phyloP scores from a whole-genome alignment of 2,113 vertebrate species.

The Leiothrix lutea region DNA sequence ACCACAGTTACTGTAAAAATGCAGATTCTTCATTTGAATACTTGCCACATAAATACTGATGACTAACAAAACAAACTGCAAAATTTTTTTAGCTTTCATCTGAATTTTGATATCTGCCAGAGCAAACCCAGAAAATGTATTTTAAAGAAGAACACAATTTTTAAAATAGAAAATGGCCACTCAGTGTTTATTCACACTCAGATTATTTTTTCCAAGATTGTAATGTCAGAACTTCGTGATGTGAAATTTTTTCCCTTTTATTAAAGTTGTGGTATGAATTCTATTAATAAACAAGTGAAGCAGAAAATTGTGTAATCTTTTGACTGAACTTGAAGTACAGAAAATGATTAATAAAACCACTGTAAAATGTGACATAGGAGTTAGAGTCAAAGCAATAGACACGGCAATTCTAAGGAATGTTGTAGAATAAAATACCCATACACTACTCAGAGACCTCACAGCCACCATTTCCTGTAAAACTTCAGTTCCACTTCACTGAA shows the following conservation, averaged over 20 bases:
- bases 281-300: background rate
- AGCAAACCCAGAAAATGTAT: background rate
- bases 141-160: background rate
- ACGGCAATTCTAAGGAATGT: background rate
- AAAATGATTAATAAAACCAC: background rate
- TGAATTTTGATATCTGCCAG: background rate
- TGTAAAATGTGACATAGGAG: background rate
- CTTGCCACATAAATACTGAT: background rate
- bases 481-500: background rate
- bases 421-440: background rate
- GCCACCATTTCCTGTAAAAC: background rate
- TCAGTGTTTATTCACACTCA: background rate
- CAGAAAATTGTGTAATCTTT: background rate
- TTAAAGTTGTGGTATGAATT: background rate
- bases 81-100: background rate
- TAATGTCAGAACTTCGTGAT: background rate
- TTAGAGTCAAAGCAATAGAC: background rate
- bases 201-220: background rate
- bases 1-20: background rate
- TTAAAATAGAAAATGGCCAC: background rate
- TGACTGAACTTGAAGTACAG: background rate
- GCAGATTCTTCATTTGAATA: background rate
- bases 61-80: background rate
- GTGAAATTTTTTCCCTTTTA: background rate
- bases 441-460: background rate